These are phyloP conservation scores for Zaprionus inermis DNA, from an alignment of 1,140 invertebrate genomes.

Conservation along the genomic window DNA sequence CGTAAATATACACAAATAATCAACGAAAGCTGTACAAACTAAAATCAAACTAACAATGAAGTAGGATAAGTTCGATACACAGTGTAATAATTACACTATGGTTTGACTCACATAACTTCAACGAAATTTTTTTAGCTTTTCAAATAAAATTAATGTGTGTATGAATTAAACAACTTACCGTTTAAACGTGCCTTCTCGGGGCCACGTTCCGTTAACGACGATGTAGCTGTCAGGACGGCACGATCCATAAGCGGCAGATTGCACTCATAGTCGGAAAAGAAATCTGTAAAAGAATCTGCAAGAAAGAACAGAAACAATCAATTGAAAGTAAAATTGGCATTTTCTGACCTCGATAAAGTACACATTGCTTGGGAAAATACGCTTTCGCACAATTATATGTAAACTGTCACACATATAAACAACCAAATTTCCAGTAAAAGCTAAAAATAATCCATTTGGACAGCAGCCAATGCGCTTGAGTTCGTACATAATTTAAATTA, in stretches of 20 bases:
- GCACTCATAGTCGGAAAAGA: conserved; percentile 87
- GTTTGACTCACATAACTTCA: too few relatives aligned
- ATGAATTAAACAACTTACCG: conserved; percentile 86
- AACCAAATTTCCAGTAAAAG: conserved; percentile 46
- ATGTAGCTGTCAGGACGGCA: conserved; percentile 90
- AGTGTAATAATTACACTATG: too few relatives aligned
- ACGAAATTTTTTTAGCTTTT: too few relatives aligned
- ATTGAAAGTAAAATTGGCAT: neutral
- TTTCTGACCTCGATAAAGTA: conserved; percentile 14
- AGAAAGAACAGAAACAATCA: conserved; percentile 24
- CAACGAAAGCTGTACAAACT: neutral
- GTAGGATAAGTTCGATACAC: too few relatives aligned
- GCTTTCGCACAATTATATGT: neutral
- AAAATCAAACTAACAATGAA: conserved; percentile 21
- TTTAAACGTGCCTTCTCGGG: conserved; percentile 92
- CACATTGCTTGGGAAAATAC: conserved; percentile 1
- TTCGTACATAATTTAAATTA: conserved; percentile 48
- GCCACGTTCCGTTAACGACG: conserved; percentile 90
- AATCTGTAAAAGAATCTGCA: conserved; percentile 79
- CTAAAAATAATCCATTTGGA: conserved; percentile 49
- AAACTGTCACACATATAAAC: conserved; percentile 62
- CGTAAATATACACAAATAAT: conserved; percentile 2
- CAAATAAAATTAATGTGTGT: neutral
- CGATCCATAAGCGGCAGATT: conserved; percentile 90
- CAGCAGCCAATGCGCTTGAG: conserved; percentile 54